Conservation (phyloP, 1,140 invertebrate genomes). For the Dinothrombium tinctorium region DNA sequence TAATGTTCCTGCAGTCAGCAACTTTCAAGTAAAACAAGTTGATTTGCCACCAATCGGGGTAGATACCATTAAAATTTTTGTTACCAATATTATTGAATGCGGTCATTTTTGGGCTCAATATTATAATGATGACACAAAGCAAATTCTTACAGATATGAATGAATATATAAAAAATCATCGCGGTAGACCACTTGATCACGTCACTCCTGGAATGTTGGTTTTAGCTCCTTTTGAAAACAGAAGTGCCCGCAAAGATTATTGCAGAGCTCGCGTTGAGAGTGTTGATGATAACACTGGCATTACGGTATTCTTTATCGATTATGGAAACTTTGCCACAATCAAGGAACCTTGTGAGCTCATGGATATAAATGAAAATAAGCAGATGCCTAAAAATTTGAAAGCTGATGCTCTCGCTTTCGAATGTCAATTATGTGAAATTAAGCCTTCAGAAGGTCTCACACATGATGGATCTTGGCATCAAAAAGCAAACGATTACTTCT, state of each 20-base stretch:
- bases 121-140: conserved; percentile 11
- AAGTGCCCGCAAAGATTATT: too few species aligned
- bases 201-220: not conserved
- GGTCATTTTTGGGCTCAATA: conserved; percentile 23
- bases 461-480: conserved; percentile 32
- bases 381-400: conserved; percentile 8
- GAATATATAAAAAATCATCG: not conserved
- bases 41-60: not conserved
- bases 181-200: too few species aligned
- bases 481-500: conserved; percentile 29
- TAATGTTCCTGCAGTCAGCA: not conserved
- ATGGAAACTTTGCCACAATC: conserved; percentile 31
- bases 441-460: conserved; percentile 21
- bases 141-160: not conserved
- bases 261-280: not conserved
- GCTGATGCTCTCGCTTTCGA: conserved; percentile 18
- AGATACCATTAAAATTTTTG: not conserved
- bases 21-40: not conserved
- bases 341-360: conserved; percentile 4
- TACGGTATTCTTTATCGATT: conserved; percentile 45
- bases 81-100: conserved; percentile 19
- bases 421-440: conserved; percentile 12
- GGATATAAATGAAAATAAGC: conserved; percentile 12
- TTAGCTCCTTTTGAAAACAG: not conserved
- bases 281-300: not conserved